Base-by-base conservation (phyloP, 2,888 invertebrate species). In the Chouioia cunea region DNA sequence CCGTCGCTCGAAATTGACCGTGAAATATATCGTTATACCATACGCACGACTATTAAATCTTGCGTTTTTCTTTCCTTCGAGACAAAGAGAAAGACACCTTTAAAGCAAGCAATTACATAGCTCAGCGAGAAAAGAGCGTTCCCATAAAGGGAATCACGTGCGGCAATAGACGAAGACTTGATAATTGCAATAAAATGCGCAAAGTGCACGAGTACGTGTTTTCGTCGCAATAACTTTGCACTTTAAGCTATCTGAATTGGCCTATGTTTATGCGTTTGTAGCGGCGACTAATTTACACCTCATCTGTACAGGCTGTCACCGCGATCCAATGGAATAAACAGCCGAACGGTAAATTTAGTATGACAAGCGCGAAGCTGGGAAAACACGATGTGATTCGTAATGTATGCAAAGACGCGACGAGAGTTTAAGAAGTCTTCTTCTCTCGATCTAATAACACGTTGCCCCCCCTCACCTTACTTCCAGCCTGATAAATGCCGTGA, bases 371-470 rank as follows among this genome's bases (percentile, higher is more conserved):
- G 6, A 36, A 36, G 6, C 36, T 36, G 36, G 1, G 36, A 20
- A 56, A 70, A 47, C 53, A 36, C 50, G 50, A 10, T 20, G 43
- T 43, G 54, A 52, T 27, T 46, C 50, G 44, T 68, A 54, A 62
- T 58, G 58, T 22, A 16, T 15, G 18, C n/a, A 47, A 18, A 62
- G 54, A 36, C 47, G 56, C 36, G 59, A 20, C 4, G 2, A 15
- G 16, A 12, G 53, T 10, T 36, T 36, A 22, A 56, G 56, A 65
- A 58, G 65, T 53, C 47, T 18, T 6, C 6, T 6, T 27, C 27
- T 27, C 74, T 77, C 80, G 78, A 79, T 82, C 79, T 82, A 81
- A 82, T 81, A 80, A 82, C 78, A 82, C 76, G 81, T 80, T 81
- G 78, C 76, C 72, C 73, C 60, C 36, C 65, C 69, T 63, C 53